Conservation (phyloP, 2,113 vertebrate genomes). For the Calyptomena viridis region DNA sequence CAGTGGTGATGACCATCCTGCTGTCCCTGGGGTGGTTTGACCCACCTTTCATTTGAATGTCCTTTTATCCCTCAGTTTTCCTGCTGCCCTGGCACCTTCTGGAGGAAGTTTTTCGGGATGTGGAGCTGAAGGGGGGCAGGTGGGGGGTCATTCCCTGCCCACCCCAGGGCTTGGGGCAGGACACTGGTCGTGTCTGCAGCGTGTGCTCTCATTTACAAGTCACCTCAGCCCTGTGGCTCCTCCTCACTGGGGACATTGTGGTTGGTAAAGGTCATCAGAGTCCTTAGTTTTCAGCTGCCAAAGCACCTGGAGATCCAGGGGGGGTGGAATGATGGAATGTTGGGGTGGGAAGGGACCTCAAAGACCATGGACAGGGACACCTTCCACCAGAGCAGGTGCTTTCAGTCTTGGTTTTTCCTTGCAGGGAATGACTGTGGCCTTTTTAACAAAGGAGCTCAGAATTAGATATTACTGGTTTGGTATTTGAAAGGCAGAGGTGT, state of each 20-base stretch:
- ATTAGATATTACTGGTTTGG: background rate
- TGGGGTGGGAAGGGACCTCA: background rate
- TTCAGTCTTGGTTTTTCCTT: background rate
- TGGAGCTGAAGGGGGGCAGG: background rate
- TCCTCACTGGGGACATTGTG: background rate
- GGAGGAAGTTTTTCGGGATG: background rate
- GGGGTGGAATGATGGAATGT: background rate
- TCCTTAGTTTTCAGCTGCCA: background rate
- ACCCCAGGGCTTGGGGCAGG: background rate
- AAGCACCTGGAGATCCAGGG: background rate
- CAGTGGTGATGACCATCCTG: background rate
- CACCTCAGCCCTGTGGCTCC: background rate
- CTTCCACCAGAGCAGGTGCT: background rate
- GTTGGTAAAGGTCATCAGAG: background rate
- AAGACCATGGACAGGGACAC: background rate
- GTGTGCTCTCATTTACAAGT: background rate
- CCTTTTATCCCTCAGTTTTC: accelerated
- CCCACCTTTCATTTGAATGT: background rate
- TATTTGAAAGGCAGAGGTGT: background rate
- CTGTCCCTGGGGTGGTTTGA: accelerated
- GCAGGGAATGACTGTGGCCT: background rate
- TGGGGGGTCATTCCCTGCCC: background rate
- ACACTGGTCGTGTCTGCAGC: too few species aligned
- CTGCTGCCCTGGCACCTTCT: background rate
- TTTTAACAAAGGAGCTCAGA: background rate